Base-by-base conservation (phyloP, 2,113 vertebrate species). In the Colistium nudipinnis region DNA sequence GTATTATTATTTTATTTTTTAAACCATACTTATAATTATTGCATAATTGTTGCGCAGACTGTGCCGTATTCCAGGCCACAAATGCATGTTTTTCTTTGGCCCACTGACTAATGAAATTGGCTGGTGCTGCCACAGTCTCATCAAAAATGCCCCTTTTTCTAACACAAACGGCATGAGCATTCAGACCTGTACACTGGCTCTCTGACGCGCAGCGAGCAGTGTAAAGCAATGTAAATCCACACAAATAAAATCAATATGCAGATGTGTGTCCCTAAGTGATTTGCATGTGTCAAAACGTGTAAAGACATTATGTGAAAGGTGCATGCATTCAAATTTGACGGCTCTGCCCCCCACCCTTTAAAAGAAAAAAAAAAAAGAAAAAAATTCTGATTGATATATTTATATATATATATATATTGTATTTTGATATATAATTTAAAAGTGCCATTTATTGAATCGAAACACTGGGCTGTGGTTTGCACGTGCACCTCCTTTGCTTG, bases 71-170 rank as follows among this genome's bases (percentile, higher is more conserved):
- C n/a, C 44, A 28, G 35, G 63, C 24, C 71, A 67, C 63, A 79
- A 66, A 28, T 78, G 70, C 76, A 67, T 84, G 64, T 31, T 80
- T 87, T 66, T n/a, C n/a, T 62, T 22, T 6, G 41, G 66, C 35
- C 54, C 79, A 36, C 54, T 83, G 59, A 84, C 87, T 87, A 85
- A 88, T 89, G 76, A 78, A 85, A 11, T 67, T 77, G 71, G 70
- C 69, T 73, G 45, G 59, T 80, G 70, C 85, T 78, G 76, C 76
- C 77, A 69, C 63, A 66, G 72, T 77, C 86, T 88, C 80, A 88
- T 88, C 75, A 84, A 87, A 89, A 90, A 86, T 86, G 80, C 84
- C 49, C 81, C 83, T 88, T 91, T 85, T 83, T 76, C 52, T 5
- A 51, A 54, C 63, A 22, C 64, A 54, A 63, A 25, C 72, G 76